Evolutionary conservation across 2,888 invertebrate species (phyloP), one percentile per base, ranked within the genome.

Genomic region (Epinotia nisella): DNA sequence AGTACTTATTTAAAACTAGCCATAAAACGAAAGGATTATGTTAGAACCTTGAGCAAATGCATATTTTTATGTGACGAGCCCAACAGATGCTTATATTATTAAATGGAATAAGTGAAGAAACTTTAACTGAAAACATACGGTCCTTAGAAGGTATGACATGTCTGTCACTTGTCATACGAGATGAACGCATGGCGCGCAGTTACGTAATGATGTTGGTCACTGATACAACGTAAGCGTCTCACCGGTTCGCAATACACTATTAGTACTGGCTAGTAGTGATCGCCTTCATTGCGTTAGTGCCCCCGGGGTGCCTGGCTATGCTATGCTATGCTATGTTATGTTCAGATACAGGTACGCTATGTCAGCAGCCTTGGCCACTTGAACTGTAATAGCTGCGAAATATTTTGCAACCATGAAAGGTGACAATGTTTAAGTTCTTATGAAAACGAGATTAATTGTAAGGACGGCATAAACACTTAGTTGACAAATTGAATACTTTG

Each of bases 281-380:
- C 21, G 41, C 13, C 24, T 66, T 56, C 41, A 39, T 56, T 56
- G 41, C 24, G 21, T 65, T 19, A 21, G 55, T 10, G 55, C 55
- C 66, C 66, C 55, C 11, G 11, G 55, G 66, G 66, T 41, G 41
- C 9, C 51, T 19, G 53, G 55, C 21, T 21, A 10, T 3, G 41
- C 24, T 17, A 17, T 29, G 55, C 21, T 21, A 10, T 3, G 41
- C 24, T 17, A 17, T 29, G n/a, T 55, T 39, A 56, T 1, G 35
- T 21, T 21, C 9, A 1, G 9, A 35, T 35, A 9, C 24, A 15
- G 51, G 55, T 56, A 55, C 21, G 11, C 66, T 41, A 56, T 41
- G 24, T 24, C 24, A 24, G 56, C 24, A 41, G 41, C 66, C 66
- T 65, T 39, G n/a, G 39, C 39, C 39, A 65, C 15, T 55, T 17